Percentiles rank a stretch among this genome's conserved stretches.
Evolutionary conservation across 2,888 invertebrate species (phyloP).

Genomic region (Drosophila falleni): DNA sequence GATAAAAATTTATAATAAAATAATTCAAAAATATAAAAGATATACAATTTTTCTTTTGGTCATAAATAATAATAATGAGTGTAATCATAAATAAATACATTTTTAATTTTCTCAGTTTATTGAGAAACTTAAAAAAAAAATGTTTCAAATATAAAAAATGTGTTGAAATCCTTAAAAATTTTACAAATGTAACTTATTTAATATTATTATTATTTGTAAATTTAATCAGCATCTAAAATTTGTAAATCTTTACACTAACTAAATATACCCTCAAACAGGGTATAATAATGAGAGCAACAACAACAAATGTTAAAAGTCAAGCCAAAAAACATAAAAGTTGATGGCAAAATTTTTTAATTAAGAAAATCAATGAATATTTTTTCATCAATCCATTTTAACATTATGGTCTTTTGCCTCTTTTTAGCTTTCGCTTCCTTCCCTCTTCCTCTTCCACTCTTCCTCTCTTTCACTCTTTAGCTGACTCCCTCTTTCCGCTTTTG

Average conservation of each 20-base stretch:
- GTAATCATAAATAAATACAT: too few species aligned
- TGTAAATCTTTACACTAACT: background rate
- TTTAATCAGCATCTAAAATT: background rate
- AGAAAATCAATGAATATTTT: conserved; percentile 78
- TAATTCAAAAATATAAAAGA: too few species aligned
- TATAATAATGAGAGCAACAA: conserved; percentile 20
- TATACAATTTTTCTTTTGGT: too few species aligned
- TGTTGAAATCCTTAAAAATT: too few species aligned
- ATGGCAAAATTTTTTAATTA: conserved; percentile 77
- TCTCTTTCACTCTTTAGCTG: too few species aligned
- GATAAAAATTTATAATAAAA: too few species aligned
- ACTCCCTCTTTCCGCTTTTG: background rate
- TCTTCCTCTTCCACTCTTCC: background rate
- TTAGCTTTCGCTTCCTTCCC: conserved; percentile 2
- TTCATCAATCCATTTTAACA: conserved; percentile 52
- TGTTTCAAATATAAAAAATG: too few species aligned
- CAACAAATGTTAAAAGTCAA: conserved; percentile 43
- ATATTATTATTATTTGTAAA: too few species aligned
- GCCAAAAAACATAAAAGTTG: conserved; percentile 77
- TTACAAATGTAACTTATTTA: too few species aligned
- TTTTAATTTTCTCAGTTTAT: too few species aligned
- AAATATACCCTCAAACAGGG: background rate
- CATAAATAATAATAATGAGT: too few species aligned
- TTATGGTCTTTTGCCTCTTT: conserved; percentile 48
- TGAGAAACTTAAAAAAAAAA: too few species aligned